These are phyloP conservation scores for Himalopsyche kuldschensis DNA, from an alignment of 2,888 invertebrate species.

Conservation along the genomic window DNA sequence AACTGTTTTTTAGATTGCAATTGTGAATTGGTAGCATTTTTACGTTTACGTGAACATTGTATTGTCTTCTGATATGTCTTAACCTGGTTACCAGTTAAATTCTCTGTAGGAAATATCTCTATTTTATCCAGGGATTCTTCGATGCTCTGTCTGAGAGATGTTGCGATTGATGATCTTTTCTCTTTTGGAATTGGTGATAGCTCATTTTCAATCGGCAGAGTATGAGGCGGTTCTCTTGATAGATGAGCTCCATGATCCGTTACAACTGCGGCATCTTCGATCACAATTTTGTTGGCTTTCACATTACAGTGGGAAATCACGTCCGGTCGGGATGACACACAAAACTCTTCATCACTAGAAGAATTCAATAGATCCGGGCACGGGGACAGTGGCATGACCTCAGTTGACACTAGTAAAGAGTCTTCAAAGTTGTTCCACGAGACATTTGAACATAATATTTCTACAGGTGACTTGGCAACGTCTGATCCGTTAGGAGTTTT, in stretches of 20 bases:
- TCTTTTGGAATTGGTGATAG: background rate
- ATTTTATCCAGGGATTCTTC: background rate
- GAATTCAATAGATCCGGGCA: slow-evolving; percentile 14
- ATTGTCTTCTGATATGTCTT: background rate
- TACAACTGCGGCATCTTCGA: background rate
- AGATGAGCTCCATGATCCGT: background rate
- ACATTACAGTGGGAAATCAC: background rate
- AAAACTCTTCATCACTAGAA: background rate
- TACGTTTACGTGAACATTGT: background rate
- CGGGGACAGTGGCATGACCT: background rate
- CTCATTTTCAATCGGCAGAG: background rate
- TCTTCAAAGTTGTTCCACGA: background rate
- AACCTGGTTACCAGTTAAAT: background rate
- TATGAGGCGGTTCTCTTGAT: background rate
- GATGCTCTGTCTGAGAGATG: background rate
- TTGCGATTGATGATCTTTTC: background rate
- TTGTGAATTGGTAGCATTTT: background rate
- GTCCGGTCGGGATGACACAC: background rate
- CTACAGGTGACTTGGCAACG: background rate
- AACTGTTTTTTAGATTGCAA: background rate
- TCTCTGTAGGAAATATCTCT: background rate
- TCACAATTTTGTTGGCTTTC: background rate
- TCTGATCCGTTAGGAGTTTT: background rate
- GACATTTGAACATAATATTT: background rate
- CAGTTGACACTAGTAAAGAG: background rate